phyloP scores from a whole-genome alignment of 2,113 vertebrate species.

The Hemiprocne comata region DNA sequence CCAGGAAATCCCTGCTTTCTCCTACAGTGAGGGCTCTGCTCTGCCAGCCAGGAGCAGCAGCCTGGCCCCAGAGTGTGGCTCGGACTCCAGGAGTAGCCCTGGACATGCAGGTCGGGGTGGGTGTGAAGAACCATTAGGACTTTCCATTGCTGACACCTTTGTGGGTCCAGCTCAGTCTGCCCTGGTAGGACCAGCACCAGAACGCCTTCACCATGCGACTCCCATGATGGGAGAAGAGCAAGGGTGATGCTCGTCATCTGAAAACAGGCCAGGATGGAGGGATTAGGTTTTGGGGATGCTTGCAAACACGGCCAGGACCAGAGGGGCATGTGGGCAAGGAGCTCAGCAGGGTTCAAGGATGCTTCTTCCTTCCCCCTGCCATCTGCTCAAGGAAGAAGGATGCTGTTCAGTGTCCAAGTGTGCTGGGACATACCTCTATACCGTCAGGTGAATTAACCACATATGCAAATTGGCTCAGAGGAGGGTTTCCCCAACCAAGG shows the following conservation, averaged over 20 bases:
- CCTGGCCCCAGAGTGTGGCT: not conserved
- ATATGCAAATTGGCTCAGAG: accelerated
- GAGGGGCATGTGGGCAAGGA: accelerated
- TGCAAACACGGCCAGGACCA: not conserved
- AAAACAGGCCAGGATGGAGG: not conserved
- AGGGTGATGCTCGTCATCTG: too few relatives aligned
- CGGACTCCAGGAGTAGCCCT: slow-evolving; percentile 45
- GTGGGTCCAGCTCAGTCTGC: accelerated
- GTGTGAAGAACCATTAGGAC: accelerated
- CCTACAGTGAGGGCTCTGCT: accelerated
- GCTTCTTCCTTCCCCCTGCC: not conserved
- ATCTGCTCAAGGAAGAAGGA: not conserved
- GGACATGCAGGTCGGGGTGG: not conserved
- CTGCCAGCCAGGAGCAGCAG: accelerated
- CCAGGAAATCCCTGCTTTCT: slow-evolving; percentile 1
- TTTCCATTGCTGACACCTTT: not conserved
- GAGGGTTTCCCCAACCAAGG: not conserved
- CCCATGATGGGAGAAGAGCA: not conserved
- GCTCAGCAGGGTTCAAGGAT: not conserved
- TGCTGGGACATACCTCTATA: accelerated
- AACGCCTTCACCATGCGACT: not conserved
- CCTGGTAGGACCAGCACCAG: not conserved
- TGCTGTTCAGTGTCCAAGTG: not conserved
- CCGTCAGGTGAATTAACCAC: not conserved
- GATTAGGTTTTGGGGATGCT: not conserved